Base-by-base conservation (phyloP, 2,797 vertebrate species). In the Chanos chanos region DNA sequence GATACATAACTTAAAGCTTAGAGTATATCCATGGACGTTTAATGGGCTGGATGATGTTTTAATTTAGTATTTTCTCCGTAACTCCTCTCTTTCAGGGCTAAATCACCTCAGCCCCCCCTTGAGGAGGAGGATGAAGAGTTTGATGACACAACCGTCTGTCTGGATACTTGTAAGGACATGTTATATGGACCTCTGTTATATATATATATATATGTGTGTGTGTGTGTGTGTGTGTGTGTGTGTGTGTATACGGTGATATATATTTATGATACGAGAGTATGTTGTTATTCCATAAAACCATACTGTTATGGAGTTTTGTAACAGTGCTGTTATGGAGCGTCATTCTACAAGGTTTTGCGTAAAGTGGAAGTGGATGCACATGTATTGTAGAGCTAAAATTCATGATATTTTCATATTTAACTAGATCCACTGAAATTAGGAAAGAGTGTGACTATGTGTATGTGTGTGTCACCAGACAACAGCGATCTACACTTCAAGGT, bases 401-500 rank as follows among this genome's bases (percentile, higher is more conserved):
- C n/a, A n/a, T n/a, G n/a, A n/a, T n/a, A n/a, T n/a, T n/a, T n/a
- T n/a, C n/a, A n/a, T n/a, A n/a, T n/a, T n/a, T n/a, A n/a, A n/a
- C n/a, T n/a, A n/a, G n/a, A n/a, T n/a, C n/a, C n/a, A n/a, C n/a
- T n/a, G 21, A 31, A 9, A 28, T 43, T 15, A 27, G 25, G 22
- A 36, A 5, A 48, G 22, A 3, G 22, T 61, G 19, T 15, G 18
- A 8, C 28, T 1, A 24, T 61, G 43, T 3, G 10, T 18, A 60
- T 21, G 27, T 16, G 2, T 4, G 2, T 57, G 1, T 52, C 60
- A 81, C 75, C 65, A 99, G 97, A 99, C 92, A 98, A 99, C 83
- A 96, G 95, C 75, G 97, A 99, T 86, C 90, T 99, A 65, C 95
- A 99, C 89, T 99, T 99, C 86, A 99, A 99, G 87, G 96, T 99